Conservation (phyloP, 2,797 vertebrate genomes). For the Scleropages formosus region DNA sequence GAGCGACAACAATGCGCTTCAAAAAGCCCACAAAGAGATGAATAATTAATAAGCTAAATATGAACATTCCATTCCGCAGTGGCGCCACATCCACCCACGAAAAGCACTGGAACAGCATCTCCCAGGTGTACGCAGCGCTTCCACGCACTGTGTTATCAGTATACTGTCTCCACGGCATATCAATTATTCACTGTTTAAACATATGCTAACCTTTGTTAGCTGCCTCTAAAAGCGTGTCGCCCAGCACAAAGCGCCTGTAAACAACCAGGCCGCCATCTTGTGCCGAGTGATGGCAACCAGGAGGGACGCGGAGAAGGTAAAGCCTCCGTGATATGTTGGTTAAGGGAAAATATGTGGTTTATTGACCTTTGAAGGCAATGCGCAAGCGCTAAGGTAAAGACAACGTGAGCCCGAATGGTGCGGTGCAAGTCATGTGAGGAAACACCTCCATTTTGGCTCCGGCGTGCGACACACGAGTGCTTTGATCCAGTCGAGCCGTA, state of each 20-base stretch:
- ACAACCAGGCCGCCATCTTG: too few relatives aligned
- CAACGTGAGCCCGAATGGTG: not conserved
- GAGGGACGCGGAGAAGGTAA: not conserved
- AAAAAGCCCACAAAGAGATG: not conserved
- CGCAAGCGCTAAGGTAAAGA: not conserved
- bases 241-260: too few relatives aligned
- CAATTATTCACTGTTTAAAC: too few relatives aligned
- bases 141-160: not conserved
- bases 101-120: not conserved
- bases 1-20: not conserved
- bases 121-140: not conserved
- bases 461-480: not conserved
- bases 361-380: not conserved
- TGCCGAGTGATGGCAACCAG: too few relatives aligned
- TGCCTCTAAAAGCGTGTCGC: too few relatives aligned
- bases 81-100: not conserved
- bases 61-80: not conserved
- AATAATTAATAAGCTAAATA: slow-evolving; percentile 1
- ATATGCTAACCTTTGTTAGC: too few relatives aligned
- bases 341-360: not conserved
- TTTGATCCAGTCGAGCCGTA: slow-evolving; percentile 8
- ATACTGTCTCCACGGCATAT: too few relatives aligned
- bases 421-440: not conserved
- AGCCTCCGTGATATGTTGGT: not conserved
- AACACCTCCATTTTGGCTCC: not conserved